These are phyloP conservation scores for Acleris cristana DNA, from an alignment of 2,888 invertebrate genomes.

Conservation along the genomic window DNA sequence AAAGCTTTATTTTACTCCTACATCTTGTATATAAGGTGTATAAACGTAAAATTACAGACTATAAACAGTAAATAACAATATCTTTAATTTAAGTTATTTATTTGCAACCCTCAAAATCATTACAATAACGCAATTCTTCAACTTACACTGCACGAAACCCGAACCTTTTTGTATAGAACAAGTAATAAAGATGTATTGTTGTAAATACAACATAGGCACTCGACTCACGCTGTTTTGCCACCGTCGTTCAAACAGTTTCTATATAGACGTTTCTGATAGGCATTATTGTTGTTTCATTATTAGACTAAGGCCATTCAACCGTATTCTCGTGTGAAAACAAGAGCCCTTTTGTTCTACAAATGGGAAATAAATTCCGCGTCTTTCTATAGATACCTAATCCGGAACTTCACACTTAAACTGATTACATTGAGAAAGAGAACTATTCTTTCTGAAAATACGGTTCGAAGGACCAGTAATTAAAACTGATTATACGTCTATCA, in stretches of 20 bases:
- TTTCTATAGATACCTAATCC: conserved; percentile 4
- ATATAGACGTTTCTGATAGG: conserved; percentile 27
- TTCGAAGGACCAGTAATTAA: conserved; percentile 7
- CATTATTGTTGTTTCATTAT: conserved; percentile 33
- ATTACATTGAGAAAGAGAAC: background rate
- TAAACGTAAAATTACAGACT: too few relatives aligned
- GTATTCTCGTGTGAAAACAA: conserved; percentile 33
- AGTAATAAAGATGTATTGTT: conserved; percentile 35
- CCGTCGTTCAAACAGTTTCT: conserved; percentile 33
- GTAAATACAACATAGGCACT: conserved; percentile 26
- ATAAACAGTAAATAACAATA: background rate
- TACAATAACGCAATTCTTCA: conserved; percentile 29
- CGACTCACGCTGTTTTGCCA: conserved; percentile 29
- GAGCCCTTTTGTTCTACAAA: conserved; percentile 25
- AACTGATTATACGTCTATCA: background rate
- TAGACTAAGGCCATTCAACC: conserved; percentile 23
- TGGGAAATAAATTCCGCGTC: conserved; percentile 15
- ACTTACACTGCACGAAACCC: conserved; percentile 2
- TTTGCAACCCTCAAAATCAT: conserved; percentile 15
- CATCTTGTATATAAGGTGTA: too few relatives aligned
- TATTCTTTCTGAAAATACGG: background rate
- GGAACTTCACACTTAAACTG: conserved; percentile 5
- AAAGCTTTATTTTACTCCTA: too few relatives aligned
- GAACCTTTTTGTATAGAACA: conserved; percentile 4
- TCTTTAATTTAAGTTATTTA: background rate